These are phyloP conservation scores for Andrena trimmerana DNA, from an alignment of 2,888 invertebrate genomes.

Conservation along the genomic window DNA sequence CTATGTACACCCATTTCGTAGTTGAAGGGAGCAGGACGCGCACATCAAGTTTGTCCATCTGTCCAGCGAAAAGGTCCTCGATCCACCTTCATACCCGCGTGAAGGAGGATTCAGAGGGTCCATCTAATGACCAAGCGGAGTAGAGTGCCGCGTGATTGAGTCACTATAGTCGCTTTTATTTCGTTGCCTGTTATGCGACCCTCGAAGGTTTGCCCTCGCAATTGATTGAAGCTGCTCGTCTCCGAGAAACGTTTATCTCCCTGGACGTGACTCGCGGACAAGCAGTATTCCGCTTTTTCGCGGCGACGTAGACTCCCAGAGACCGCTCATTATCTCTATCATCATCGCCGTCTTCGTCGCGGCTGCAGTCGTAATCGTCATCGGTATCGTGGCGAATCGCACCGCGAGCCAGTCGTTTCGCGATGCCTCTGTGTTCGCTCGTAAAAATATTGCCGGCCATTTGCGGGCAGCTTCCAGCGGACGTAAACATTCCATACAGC, in stretches of 20 bases:
- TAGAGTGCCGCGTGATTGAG: constrained; percentile 74
- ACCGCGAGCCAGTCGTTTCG: constrained; percentile 9
- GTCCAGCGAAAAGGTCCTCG: not conserved
- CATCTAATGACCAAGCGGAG: constrained; percentile 18
- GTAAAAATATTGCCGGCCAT: constrained; percentile 47
- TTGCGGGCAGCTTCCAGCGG: constrained; percentile 22
- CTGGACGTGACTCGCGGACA: constrained; percentile 54
- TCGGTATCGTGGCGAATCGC: constrained; percentile 51
- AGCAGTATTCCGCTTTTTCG: constrained; percentile 31
- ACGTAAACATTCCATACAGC: constrained; percentile 23
- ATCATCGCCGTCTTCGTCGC: constrained; percentile 54
- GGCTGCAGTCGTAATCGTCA: constrained; percentile 39
- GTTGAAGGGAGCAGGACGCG: too few relatives aligned
- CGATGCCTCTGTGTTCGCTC: constrained; percentile 18
- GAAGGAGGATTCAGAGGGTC: not conserved
- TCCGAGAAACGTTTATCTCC: constrained; percentile 81
- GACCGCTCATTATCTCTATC: constrained; percentile 63
- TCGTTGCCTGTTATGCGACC: constrained; percentile 73
- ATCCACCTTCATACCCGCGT: not conserved
- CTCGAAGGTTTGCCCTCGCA: constrained; percentile 69
- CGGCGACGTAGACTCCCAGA: constrained; percentile 18
- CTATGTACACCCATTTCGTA: too few relatives aligned
- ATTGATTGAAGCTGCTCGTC: constrained; percentile 76
- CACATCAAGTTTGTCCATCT: too few relatives aligned
- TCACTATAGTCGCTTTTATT: constrained; percentile 79